Percentiles rank a stretch among this genome's conserved stretches.
Evolutionary conservation across 2,113 vertebrate genomes (phyloP).

Genomic region (Neopipo cinnamomea): DNA sequence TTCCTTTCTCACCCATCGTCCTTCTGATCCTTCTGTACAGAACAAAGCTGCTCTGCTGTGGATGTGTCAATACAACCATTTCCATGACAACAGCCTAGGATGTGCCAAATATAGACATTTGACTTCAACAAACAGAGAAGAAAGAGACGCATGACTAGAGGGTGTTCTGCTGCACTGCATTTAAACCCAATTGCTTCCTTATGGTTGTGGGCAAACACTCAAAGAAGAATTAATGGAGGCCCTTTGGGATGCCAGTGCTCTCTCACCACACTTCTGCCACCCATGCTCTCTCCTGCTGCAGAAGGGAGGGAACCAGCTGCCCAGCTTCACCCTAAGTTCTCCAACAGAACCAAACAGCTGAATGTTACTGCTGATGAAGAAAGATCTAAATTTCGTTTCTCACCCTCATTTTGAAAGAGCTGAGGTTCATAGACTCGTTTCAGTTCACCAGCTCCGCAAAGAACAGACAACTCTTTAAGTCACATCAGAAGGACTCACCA

Average conservation of each 20-base stretch:
- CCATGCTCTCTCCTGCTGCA: not conserved
- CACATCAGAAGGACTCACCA: not conserved
- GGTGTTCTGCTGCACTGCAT: not conserved
- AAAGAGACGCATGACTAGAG: not conserved
- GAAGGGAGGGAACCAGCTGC: not conserved
- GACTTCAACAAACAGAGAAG: constrained; percentile 17
- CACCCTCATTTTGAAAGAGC: not conserved
- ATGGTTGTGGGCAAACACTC: not conserved
- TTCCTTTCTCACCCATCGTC: not conserved
- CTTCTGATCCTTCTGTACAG: not conserved
- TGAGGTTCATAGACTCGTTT: not conserved
- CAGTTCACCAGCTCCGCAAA: not conserved
- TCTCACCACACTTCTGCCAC: not conserved
- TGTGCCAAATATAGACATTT: constrained; percentile 58
- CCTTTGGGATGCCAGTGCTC: not conserved
- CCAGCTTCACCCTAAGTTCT: not conserved
- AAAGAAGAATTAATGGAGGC: not conserved
- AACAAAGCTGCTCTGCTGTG: constrained; percentile 34
- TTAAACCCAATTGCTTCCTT: not conserved
- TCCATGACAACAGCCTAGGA: constrained; percentile 64
- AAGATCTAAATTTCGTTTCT: not conserved
- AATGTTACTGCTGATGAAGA: not conserved
- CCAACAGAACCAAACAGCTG: not conserved
- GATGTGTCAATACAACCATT: constrained; percentile 61
- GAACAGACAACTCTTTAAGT: not conserved